Evolutionary conservation across 2,113 vertebrate species (phyloP), one percentile per base, ranked within the genome.

Genomic region (Dryoscopus gambensis): DNA sequence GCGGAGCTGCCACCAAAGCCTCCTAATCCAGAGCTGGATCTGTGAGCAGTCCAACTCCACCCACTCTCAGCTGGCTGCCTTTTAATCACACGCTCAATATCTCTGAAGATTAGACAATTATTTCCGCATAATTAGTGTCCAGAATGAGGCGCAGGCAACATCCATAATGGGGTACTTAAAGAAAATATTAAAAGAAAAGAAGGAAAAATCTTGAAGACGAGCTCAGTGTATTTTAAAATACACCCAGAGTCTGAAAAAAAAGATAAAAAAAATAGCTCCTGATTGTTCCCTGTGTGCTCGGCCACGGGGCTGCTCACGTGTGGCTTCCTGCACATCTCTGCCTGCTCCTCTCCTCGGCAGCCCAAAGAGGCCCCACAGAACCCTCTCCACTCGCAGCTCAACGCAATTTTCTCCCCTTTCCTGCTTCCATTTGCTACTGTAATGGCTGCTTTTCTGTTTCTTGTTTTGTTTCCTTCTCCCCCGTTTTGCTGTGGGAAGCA

Each of bases 21-120:
- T 97, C 86, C 19, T 15, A 68, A 89, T 57, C 47, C 64, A 75
- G 81, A 70, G 77, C 64, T 42, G 81, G 82, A 75, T 28, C n/a
- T 16, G 87, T 25, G 81, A 91, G 84, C 81, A 87, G 84, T 37
- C 87, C 95, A 93, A 68, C 74, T 31, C 60, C 78, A 82, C 91
- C 78, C 93, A 89, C 87, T 76, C 74, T 76, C 91, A 91, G 78
- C 22, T 92, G 92, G 85, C 83, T 89, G 94, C 93, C 87, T 94
- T 85, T 95, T 94, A 91, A 96, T 96, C 96, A 96, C 81, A 91
- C 62, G 57, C 95, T 96, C 93, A 65, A 86, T 93, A 95, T 95
- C 93, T 75, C 91, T 52, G 63, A 85, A 94, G 94, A 97, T 95
- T 62, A 91, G 81, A 81, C 94, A 89, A 96, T 95, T 91, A 96